A percentile compares a stretch with the other conserved stretches of the same genome.
These are phyloP conservation scores for Tryphoninae sp. DNA, from an alignment of 2,888 invertebrate genomes.

Conservation along the genomic window DNA sequence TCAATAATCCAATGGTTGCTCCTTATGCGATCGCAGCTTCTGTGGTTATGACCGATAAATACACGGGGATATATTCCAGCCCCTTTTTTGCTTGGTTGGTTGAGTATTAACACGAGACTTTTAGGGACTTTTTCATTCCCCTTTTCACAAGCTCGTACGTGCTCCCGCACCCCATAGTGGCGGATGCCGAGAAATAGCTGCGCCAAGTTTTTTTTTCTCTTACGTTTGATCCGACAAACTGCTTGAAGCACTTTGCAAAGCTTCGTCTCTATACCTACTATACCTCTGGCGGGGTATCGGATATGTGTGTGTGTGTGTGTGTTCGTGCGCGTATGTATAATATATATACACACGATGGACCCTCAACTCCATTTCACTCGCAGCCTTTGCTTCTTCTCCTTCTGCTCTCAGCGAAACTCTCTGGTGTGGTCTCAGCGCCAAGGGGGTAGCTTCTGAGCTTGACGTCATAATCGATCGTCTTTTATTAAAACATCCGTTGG, in stretches of 20 bases:
- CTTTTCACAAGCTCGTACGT: constrained; percentile 34
- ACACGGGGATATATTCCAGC: constrained; percentile 29
- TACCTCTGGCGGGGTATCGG: background rate
- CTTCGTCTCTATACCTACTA: constrained; percentile 25
- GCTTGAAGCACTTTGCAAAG: constrained; percentile 49
- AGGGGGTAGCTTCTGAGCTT: constrained; percentile 63
- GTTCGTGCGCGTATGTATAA: background rate
- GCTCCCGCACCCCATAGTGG: constrained; percentile 45
- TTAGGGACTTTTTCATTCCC: constrained; percentile 47
- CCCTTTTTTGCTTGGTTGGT: constrained; percentile 27
- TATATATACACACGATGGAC: constrained; percentile 44
- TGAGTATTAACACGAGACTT: constrained; percentile 65
- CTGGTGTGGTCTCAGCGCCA: constrained; percentile 57
- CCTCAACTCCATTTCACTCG: constrained; percentile 61
- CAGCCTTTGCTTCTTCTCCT: constrained; percentile 53
- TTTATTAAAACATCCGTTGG: constrained; percentile 57
- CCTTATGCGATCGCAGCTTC: constrained; percentile 44
- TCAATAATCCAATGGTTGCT: constrained; percentile 52
- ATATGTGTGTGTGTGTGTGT: background rate
- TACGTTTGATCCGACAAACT: constrained; percentile 55
- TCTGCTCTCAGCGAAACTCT: constrained; percentile 47
- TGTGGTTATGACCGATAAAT: constrained; percentile 54
- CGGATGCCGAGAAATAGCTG: constrained; percentile 50
- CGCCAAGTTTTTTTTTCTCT: constrained; percentile 48
- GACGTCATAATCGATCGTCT: constrained; percentile 64